phyloP scores from a whole-genome alignment of 2,113 vertebrate genomes.

The Phalacrocorax carbo region DNA sequence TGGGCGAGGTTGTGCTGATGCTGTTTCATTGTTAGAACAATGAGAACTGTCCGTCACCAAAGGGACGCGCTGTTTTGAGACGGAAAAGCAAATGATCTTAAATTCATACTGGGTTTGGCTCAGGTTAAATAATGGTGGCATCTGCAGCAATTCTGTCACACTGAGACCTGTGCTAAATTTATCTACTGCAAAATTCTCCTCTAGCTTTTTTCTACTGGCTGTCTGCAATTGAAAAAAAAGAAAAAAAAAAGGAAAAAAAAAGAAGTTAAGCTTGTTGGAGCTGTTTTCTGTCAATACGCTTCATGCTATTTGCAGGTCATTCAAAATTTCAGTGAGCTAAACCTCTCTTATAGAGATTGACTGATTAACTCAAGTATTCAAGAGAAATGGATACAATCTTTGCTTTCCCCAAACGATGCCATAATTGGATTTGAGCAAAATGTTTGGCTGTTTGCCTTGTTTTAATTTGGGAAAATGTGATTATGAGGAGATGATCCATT shows the following conservation, averaged over 20 bases:
- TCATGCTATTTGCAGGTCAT: background rate
- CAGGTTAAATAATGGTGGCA: background rate
- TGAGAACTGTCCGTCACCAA: background rate
- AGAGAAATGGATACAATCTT: background rate
- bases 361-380: background rate
- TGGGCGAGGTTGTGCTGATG: background rate
- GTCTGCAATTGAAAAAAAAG: background rate
- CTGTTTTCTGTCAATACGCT: background rate
- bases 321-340: background rate
- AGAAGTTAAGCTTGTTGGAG: background rate
- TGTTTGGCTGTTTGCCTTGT: background rate
- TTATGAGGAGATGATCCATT: background rate
- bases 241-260: background rate
- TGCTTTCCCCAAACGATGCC: background rate
- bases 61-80: background rate
- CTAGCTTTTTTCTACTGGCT: background rate
- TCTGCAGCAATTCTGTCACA: background rate
- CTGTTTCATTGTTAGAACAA: background rate
- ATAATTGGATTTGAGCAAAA: background rate
- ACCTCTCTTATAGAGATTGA: background rate
- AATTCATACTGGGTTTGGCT: background rate
- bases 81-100: background rate
- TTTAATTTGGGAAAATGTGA: background rate
- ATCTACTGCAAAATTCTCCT: background rate
- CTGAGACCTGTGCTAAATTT: background rate